Conservation (phyloP, 2,113 vertebrate genomes). For the Catharus fuscescens region DNA sequence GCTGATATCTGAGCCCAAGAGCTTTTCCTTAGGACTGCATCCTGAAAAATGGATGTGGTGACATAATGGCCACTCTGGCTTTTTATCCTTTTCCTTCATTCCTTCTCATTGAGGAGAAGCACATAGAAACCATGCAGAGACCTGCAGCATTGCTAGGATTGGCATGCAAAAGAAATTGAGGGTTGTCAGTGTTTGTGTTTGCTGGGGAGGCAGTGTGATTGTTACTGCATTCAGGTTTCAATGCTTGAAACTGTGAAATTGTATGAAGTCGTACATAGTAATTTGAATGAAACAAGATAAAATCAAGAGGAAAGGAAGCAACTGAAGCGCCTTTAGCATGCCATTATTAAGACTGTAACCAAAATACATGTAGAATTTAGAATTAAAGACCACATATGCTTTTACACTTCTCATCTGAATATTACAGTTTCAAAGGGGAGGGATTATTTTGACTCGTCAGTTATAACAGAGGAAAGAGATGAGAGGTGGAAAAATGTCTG, state of each 20-base stretch:
- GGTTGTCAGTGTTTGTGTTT: background rate
- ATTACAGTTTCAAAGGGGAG: background rate
- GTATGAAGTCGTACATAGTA: background rate
- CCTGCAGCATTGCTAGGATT: background rate
- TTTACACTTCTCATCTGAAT: slow-evolving; percentile 29
- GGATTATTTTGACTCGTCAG: background rate
- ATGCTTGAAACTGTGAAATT: background rate
- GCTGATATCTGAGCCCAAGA: background rate
- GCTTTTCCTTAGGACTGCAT: background rate
- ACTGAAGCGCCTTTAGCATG: background rate
- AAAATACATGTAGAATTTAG: background rate
- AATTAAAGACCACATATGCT: background rate
- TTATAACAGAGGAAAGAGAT: background rate
- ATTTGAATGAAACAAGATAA: background rate
- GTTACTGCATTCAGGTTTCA: background rate
- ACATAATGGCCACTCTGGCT: background rate
- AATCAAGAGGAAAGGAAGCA: slow-evolving; percentile 1
- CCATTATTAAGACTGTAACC: background rate
- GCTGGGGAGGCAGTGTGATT: background rate
- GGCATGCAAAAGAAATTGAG: background rate
- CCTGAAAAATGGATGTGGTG: background rate
- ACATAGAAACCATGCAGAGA: background rate
- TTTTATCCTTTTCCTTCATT: background rate
- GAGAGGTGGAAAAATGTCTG: background rate
- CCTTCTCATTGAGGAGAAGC: background rate